phyloP scores from a whole-genome alignment of 2,797 vertebrate genomes.

The Myotis planiceps region DNA sequence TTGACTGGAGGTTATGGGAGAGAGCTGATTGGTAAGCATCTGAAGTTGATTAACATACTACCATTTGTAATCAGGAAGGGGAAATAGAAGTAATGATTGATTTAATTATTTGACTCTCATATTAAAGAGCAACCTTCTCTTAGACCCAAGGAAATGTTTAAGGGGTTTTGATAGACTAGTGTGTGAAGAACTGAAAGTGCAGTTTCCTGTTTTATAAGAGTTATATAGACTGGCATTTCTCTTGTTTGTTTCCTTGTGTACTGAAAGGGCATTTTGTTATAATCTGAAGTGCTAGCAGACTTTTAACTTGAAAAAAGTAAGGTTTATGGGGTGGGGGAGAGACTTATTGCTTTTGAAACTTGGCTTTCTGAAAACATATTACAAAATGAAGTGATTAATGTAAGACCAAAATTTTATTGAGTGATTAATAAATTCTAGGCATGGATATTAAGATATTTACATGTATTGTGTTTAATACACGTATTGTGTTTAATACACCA shows the following conservation, averaged over 20 bases:
- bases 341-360: neutral
- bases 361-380: neutral
- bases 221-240: neutral
- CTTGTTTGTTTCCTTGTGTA: neutral
- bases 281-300: neutral
- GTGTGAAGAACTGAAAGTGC: neutral
- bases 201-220: neutral
- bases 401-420: neutral
- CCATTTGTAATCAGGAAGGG: neutral
- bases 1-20: neutral
- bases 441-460: neutral
- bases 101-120: neutral
- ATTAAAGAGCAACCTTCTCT: neutral
- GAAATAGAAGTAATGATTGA: neutral
- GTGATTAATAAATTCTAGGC: neutral
- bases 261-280: conserved; percentile 11
- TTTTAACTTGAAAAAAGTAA: neutral
- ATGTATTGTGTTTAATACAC: neutral
- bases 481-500: neutral
- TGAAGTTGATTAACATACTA: neutral
- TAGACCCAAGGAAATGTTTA: neutral
- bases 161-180: neutral
- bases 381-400: neutral
- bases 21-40: neutral
- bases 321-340: neutral